Conservation (phyloP, 1,140 invertebrate genomes). For the Drosophila tsacasi region DNA sequence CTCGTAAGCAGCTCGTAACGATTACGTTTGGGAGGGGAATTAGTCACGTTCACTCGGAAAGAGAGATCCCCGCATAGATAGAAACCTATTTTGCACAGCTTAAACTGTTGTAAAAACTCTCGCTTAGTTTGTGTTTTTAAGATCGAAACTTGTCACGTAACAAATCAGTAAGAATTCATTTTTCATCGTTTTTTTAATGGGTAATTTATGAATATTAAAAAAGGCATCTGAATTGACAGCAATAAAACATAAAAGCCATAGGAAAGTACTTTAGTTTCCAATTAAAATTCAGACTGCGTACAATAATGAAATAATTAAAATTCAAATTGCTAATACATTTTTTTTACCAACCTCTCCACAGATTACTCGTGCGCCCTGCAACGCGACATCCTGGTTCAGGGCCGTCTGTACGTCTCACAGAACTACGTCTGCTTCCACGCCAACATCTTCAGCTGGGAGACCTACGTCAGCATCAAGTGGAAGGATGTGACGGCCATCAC, state of each 20-base stretch:
- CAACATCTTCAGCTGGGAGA: constrained; percentile 98
- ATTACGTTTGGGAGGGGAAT: neutral
- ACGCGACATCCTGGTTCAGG: constrained; percentile 96
- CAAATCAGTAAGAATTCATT: neutral
- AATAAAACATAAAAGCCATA: constrained; percentile 6
- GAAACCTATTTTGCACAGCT: neutral
- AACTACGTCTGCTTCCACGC: constrained; percentile 98
- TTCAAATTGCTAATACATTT: neutral
- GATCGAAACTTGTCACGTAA: neutral
- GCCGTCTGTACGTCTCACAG: constrained; percentile 96
- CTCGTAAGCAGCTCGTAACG: neutral
- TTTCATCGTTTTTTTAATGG: constrained; percentile 1
- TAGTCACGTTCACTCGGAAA: constrained; percentile 7
- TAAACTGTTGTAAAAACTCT: neutral
- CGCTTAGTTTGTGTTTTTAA: neutral
- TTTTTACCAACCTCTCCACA: constrained; percentile 77
- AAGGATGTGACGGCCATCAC: constrained; percentile 96
- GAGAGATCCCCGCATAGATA: neutral
- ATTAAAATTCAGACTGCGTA: neutral
- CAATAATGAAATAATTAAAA: neutral
- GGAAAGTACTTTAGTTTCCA: neutral
- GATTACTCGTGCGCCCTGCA: constrained; percentile 98
- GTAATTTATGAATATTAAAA: constrained; percentile 7
- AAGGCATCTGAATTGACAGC: neutral
- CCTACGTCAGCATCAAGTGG: constrained; percentile 91